phyloP scores from a whole-genome alignment of 1,140 invertebrate species.

The Rhagoletis pomonella region DNA sequence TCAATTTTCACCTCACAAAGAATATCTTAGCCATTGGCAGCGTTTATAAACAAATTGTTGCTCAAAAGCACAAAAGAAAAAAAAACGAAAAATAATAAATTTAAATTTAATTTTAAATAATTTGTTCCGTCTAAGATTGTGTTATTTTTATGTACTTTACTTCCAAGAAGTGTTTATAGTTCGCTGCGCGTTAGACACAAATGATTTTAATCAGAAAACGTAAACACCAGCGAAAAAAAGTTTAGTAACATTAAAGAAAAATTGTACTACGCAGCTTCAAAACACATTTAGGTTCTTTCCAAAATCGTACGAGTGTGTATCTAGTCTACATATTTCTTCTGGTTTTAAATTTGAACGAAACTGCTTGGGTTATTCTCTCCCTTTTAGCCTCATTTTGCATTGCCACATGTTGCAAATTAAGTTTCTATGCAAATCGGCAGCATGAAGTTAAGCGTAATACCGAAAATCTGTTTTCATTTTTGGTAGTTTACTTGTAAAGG shows the following conservation, averaged over 20 bases:
- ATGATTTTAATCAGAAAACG: neutral
- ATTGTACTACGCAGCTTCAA: too few species aligned
- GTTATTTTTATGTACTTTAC: slow-evolving; percentile 13
- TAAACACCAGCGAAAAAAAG: too few species aligned
- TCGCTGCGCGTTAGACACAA: neutral
- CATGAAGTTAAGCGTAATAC: neutral
- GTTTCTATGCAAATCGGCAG: neutral
- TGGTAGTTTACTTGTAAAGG: neutral
- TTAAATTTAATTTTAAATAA: slow-evolving; percentile 20
- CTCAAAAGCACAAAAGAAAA: neutral
- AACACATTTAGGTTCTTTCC: neutral
- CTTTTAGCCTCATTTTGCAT: neutral
- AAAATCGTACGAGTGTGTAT: neutral
- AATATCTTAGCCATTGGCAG: neutral
- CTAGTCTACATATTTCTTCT: neutral
- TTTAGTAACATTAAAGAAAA: too few species aligned
- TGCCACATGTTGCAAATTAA: slow-evolving; percentile 26
- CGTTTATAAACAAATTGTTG: slow-evolving; percentile 8
- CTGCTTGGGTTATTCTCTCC: neutral
- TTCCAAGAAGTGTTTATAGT: slow-evolving; percentile 21
- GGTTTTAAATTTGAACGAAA: neutral
- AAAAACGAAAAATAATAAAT: neutral
- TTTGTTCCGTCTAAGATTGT: neutral
- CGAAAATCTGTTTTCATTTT: slow-evolving; percentile 1
- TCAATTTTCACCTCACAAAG: slow-evolving; percentile 17